A percentile compares a stretch with the other conserved stretches of the same genome.
phyloP scores from a whole-genome alignment of 2,797 vertebrate genomes.

The Sebastes steindachneri region DNA sequence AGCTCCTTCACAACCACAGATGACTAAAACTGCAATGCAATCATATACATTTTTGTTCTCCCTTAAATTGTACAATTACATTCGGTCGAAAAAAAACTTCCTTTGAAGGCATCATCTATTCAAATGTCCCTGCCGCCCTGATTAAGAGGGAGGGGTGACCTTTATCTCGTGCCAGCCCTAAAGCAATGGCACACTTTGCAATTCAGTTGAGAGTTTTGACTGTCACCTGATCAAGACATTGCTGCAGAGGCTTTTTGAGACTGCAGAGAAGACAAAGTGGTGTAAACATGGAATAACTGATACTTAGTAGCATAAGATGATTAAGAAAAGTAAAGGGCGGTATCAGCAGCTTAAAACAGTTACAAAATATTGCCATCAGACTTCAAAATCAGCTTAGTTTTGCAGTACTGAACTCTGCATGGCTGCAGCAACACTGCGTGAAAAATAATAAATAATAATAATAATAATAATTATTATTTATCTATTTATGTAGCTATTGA shows the following conservation, averaged over 20 bases:
- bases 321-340: not conserved
- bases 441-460: not conserved
- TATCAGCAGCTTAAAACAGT: not conserved
- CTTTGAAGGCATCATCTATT: not conserved
- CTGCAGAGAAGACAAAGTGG: not conserved
- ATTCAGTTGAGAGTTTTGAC: constrained; percentile 22
- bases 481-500: not conserved
- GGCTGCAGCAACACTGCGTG: not conserved
- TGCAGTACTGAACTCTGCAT: not conserved
- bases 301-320: not conserved
- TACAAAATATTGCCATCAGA: not conserved
- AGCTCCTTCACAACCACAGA: not conserved
- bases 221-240: constrained; percentile 6
- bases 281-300: not conserved
- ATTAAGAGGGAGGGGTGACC: not conserved
- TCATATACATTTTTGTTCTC: not conserved
- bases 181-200: constrained; percentile 2
- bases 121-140: not conserved
- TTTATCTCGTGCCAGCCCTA: not conserved
- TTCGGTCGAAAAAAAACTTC: not conserved
- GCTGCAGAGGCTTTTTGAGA: not conserved
- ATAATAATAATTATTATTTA: not conserved
- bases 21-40: not conserved
- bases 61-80: not conserved
- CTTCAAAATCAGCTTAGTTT: not conserved